Percentiles rank a stretch among this genome's conserved stretches.
These are phyloP conservation scores for Urocyon cinereoargenteus DNA, from an alignment of 2,797 vertebrate genomes.

Conservation along the genomic window DNA sequence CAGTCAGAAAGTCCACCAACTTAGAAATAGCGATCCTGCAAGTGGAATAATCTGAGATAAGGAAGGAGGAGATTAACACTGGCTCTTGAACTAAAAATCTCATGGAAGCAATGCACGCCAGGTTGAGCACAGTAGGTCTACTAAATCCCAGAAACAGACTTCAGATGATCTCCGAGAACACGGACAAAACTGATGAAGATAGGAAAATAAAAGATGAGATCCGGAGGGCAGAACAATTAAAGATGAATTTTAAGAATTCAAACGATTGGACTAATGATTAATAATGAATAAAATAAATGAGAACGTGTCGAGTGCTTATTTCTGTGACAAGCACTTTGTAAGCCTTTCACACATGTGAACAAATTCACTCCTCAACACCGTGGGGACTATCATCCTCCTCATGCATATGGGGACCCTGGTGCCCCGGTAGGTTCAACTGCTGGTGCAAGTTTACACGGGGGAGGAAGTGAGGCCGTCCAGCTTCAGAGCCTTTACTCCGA, in stretches of 20 bases:
- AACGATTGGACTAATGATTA: neutral
- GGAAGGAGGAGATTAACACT: conserved; percentile 4
- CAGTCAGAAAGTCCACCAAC: neutral
- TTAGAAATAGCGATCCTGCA: neutral
- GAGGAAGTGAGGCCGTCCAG: neutral
- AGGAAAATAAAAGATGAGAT: neutral
- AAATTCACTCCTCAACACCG: neutral
- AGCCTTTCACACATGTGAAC: neutral
- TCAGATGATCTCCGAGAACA: neutral
- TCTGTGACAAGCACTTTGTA: neutral
- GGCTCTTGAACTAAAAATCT: neutral
- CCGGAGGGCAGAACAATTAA: neutral
- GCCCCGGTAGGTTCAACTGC: neutral
- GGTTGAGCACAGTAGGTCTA: neutral
- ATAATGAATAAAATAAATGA: neutral
- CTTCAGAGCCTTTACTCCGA: neutral
- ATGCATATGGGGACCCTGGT: neutral
- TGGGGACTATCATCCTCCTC: neutral
- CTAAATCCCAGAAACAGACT: neutral
- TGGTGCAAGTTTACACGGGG: neutral
- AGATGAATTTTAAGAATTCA: conserved; percentile 4
- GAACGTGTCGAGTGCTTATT: neutral
- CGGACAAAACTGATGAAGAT: neutral
- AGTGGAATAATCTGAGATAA: neutral
- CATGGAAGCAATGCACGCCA: neutral